A percentile compares a stretch with the other conserved stretches of the same genome.
phyloP scores from a whole-genome alignment of 2,113 vertebrate genomes.

The Toxostoma redivivum region DNA sequence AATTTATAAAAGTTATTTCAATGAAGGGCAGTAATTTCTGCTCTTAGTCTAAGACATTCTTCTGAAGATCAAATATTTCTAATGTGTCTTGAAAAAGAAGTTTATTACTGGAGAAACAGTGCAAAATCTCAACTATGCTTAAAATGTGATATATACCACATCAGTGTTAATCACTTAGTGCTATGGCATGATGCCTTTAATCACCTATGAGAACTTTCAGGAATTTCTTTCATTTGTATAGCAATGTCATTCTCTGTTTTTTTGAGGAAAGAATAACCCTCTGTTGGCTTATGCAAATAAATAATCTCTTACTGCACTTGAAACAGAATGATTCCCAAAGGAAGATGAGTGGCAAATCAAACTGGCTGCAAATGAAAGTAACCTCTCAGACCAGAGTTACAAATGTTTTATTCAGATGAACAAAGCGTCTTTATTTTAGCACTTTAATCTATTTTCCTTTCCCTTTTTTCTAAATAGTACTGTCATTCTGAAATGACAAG shows the following conservation, averaged over 20 bases:
- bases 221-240: constrained; percentile 55
- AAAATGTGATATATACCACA: not conserved
- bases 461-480: constrained; percentile 15
- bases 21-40: not conserved
- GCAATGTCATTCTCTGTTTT: not conserved
- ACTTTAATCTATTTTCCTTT: constrained; percentile 54
- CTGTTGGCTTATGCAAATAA: constrained; percentile 65
- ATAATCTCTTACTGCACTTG: constrained; percentile 58
- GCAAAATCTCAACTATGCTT: not conserved
- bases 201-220: constrained; percentile 32
- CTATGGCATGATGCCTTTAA: constrained; percentile 23
- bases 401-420: constrained; percentile 68
- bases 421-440: constrained; percentile 62
- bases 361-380: constrained; percentile 51
- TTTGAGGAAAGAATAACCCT: constrained; percentile 50
- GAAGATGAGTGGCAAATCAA: constrained; percentile 65
- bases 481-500: constrained; percentile 64
- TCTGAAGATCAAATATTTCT: constrained; percentile 2
- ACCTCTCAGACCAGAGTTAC: constrained; percentile 46
- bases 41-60: not conserved
- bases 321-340: constrained; percentile 41
- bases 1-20: not conserved
- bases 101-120: constrained; percentile 14
- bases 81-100: not conserved
- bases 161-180: constrained; percentile 1